These are phyloP conservation scores for Amazona finschi DNA, from an alignment of 2,797 vertebrate species.

Conservation along the genomic window DNA sequence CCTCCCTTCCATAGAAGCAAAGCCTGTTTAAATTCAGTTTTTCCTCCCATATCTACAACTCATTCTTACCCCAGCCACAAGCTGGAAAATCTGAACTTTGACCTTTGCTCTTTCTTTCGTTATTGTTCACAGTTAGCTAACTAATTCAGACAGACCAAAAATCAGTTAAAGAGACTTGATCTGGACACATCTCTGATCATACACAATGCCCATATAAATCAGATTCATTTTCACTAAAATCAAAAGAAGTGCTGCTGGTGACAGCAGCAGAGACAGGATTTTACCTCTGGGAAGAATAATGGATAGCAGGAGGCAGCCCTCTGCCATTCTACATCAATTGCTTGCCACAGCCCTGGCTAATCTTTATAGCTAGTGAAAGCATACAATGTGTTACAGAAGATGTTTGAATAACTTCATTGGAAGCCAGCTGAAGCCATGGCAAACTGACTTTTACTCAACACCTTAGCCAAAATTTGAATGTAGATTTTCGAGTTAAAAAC, in stretches of 20 bases:
- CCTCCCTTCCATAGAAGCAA: background rate
- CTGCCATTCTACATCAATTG: background rate
- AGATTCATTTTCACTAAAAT: background rate
- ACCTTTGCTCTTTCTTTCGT: background rate
- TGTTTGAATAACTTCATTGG: background rate
- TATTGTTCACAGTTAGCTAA: background rate
- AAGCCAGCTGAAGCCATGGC: background rate
- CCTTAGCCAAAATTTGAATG: background rate
- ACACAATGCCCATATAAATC: background rate
- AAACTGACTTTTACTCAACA: background rate
- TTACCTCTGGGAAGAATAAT: background rate
- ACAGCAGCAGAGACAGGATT: constrained; percentile 2
- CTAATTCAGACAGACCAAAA: background rate
- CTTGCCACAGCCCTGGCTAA: background rate
- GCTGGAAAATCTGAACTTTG: background rate
- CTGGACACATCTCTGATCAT: background rate
- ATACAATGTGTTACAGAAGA: background rate
- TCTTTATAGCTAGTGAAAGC: background rate
- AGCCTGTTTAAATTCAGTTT: background rate
- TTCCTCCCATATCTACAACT: background rate
- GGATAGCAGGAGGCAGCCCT: background rate
- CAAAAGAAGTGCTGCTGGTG: background rate
- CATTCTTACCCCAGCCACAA: background rate
- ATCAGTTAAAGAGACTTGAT: background rate
- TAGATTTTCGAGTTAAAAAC: background rate